These are phyloP conservation scores for Falco berigora DNA, from an alignment of 2,797 vertebrate genomes.

Conservation along the genomic window DNA sequence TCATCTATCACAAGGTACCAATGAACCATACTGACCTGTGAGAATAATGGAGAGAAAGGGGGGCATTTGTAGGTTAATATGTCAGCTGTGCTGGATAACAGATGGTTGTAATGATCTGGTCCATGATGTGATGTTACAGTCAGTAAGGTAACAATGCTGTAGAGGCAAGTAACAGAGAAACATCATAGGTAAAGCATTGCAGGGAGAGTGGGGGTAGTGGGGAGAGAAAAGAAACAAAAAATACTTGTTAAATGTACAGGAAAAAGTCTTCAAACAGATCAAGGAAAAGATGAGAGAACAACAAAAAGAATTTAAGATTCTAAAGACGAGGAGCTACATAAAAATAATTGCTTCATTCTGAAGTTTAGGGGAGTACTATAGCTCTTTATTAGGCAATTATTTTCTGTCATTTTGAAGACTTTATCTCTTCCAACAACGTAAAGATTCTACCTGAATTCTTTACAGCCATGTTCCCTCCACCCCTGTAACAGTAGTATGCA, in stretches of 20 bases:
- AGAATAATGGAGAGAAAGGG: background rate
- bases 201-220: background rate
- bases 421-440: background rate
- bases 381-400: slow-evolving; percentile 57
- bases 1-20: background rate
- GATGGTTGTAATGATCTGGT: background rate
- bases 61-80: background rate
- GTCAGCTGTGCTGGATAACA: background rate
- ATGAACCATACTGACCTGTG: slow-evolving; percentile 3
- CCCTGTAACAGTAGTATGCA: background rate
- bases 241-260: background rate
- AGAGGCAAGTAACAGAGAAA: background rate
- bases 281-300: background rate
- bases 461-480: background rate
- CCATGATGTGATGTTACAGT: background rate
- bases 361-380: slow-evolving; percentile 23
- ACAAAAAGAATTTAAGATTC: slow-evolving; percentile 17
- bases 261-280: background rate
- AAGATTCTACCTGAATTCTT: slow-evolving; percentile 4
- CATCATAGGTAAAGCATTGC: background rate
- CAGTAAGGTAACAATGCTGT: background rate
- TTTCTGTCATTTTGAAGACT: slow-evolving; percentile 41
- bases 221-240: background rate
- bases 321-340: background rate
- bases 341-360: slow-evolving; percentile 42